Evolutionary conservation across 2,113 vertebrate genomes (phyloP).

Genomic region (Ibidorhyncha struthersii): DNA sequence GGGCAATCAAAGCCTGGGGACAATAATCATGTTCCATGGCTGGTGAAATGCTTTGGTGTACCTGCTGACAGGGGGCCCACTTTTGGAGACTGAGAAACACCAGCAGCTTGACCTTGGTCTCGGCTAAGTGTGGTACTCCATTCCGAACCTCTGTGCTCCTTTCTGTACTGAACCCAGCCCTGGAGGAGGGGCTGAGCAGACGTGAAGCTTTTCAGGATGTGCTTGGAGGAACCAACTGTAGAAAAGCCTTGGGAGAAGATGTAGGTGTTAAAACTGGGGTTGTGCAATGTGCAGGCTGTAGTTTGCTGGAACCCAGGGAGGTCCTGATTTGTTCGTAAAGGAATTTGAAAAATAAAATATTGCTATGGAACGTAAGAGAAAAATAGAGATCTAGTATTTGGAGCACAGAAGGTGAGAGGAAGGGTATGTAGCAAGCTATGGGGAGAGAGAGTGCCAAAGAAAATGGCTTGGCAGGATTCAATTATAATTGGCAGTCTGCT

Average conservation of each 20-base stretch:
- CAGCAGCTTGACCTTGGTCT: background rate
- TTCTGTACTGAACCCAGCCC: background rate
- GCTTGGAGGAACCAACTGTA: background rate
- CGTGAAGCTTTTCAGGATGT: background rate
- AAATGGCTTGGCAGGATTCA: background rate
- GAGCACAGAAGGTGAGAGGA: background rate
- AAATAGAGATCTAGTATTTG: background rate
- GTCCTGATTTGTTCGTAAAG: background rate
- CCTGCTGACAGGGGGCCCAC: background rate
- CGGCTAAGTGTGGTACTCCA: background rate
- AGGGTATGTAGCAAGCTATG: background rate
- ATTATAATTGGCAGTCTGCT: background rate
- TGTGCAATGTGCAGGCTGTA: background rate
- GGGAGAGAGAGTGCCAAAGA: background rate
- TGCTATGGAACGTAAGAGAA: background rate
- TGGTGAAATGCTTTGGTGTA: background rate
- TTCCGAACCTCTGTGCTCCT: background rate
- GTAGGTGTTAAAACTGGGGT: background rate
- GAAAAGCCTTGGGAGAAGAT: background rate
- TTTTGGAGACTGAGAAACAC: background rate
- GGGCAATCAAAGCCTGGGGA: background rate
- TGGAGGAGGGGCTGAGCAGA: background rate
- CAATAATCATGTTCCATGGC: background rate
- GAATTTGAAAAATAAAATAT: background rate
- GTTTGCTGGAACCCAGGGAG: background rate